Evolutionary conservation across 2,113 vertebrate genomes (phyloP).

Genomic region (Rhizomys pruinosus): DNA sequence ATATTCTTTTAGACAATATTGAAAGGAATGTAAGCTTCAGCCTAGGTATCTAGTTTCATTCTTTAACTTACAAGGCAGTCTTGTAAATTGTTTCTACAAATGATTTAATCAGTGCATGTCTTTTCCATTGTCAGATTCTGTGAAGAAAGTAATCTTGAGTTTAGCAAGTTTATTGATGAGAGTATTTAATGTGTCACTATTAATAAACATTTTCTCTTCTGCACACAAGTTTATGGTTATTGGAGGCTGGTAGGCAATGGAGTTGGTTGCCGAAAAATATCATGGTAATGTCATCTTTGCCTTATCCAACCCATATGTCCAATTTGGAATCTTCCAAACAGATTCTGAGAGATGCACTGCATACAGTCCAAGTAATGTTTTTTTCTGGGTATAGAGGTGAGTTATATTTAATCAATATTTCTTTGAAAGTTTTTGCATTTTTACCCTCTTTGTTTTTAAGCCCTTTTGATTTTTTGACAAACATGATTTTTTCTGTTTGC

Average conservation of each 20-base stretch:
- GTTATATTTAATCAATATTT: not conserved
- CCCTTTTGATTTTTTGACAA: not conserved
- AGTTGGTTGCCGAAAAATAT: too few species aligned
- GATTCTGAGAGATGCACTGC: not conserved
- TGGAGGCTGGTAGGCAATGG: not conserved
- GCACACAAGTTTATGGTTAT: not conserved
- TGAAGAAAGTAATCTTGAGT: slow-evolving; percentile 51
- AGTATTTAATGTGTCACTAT: not conserved
- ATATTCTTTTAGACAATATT: not conserved
- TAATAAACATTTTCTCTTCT: not conserved
- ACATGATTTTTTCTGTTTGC: too few species aligned
- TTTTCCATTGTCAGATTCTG: not conserved
- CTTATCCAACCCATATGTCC: not conserved
- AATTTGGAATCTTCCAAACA: not conserved
- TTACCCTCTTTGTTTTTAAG: not conserved
- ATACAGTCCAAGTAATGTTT: not conserved
- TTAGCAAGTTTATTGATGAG: slow-evolving; percentile 8
- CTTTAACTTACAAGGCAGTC: slow-evolving; percentile 7
- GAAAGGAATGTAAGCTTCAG: not conserved
- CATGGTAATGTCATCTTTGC: too few species aligned
- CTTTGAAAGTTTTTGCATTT: slow-evolving; percentile 12
- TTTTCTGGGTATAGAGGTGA: not conserved
- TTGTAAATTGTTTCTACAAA: not conserved
- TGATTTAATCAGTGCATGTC: not conserved
- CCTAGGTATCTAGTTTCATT: not conserved